Conservation (phyloP, 2,888 invertebrate genomes). For the Eupeodes latifasciatus region DNA sequence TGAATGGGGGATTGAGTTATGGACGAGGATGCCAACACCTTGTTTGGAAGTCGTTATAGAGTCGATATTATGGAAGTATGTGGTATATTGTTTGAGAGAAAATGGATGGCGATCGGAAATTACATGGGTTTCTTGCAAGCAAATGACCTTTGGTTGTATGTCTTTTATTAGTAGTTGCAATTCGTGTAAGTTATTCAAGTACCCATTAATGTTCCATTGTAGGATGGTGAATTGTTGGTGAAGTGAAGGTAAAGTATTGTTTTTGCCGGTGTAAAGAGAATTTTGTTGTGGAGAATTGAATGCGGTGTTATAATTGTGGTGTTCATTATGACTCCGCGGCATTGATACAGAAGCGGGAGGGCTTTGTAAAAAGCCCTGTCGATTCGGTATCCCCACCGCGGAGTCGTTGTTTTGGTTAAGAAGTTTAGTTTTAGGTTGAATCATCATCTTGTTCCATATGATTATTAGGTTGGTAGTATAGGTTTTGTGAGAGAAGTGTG, state of each 20-base stretch:
- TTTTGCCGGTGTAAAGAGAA: too few relatives aligned
- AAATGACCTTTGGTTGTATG: constrained; percentile 62
- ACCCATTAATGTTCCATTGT: constrained; percentile 48
- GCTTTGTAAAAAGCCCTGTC: too few relatives aligned
- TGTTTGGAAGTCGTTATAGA: constrained; percentile 51
- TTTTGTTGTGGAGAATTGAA: too few relatives aligned
- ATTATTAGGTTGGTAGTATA: not conserved
- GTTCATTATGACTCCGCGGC: too few relatives aligned
- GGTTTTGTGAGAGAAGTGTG: constrained; percentile 8
- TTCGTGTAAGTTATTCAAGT: constrained; percentile 41
- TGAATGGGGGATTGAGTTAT: constrained; percentile 59
- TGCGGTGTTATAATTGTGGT: too few relatives aligned
- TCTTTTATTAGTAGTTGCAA: constrained; percentile 41
- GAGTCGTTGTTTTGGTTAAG: constrained; percentile 15
- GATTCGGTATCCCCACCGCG: constrained; percentile 6
- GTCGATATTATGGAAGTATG: constrained; percentile 56
- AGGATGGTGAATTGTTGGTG: constrained; percentile 29
- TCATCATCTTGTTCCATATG: constrained; percentile 13
- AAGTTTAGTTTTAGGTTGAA: not conserved
- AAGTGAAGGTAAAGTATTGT: not conserved
- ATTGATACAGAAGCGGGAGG: too few relatives aligned
- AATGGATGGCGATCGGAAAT: constrained; percentile 11
- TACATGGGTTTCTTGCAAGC: constrained; percentile 65
- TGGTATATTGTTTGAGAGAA: constrained; percentile 49
- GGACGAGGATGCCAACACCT: constrained; percentile 63